Conservation (phyloP, 2,888 invertebrate species). For the Torymus tubicola region DNA sequence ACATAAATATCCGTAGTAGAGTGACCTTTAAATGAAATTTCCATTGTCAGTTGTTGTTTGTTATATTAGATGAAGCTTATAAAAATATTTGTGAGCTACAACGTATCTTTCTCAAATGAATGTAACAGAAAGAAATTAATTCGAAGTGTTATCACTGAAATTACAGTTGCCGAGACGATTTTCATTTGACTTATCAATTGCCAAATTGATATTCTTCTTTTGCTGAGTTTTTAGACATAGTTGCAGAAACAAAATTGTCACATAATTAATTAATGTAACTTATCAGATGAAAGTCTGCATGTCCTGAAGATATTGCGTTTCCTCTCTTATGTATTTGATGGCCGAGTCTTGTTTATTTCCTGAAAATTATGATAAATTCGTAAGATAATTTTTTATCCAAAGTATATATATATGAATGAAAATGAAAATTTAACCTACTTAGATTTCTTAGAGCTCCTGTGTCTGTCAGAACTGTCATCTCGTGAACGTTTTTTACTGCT, state of each 20-base stretch:
- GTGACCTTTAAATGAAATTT: slow-evolving; percentile 31
- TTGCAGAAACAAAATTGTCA: slow-evolving; percentile 35
- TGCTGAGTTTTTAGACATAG: slow-evolving; percentile 21
- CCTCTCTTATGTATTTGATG: slow-evolving; percentile 8
- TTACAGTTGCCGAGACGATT: slow-evolving; percentile 43
- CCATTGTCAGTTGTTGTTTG: slow-evolving; percentile 4
- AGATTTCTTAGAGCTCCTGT: slow-evolving; percentile 83
- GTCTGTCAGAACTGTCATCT: slow-evolving; percentile 84
- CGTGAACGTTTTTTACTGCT: slow-evolving; percentile 85
- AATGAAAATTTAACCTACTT: slow-evolving; percentile 76
- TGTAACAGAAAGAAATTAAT: slow-evolving; percentile 36
- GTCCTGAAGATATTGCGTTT: slow-evolving; percentile 24
- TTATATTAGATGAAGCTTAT: slow-evolving; percentile 43
- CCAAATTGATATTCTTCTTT: slow-evolving; percentile 15
- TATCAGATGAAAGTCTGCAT: slow-evolving; percentile 36
- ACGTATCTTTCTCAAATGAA: slow-evolving; percentile 36
- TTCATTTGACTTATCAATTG: slow-evolving; percentile 32
- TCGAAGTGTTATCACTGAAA: slow-evolving; percentile 33
- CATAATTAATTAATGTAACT: slow-evolving; percentile 43
- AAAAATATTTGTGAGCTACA: slow-evolving; percentile 51
- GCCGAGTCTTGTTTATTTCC: slow-evolving; percentile 39
- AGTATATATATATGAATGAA: background rate
- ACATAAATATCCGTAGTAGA: slow-evolving; percentile 20
- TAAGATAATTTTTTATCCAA: background rate
- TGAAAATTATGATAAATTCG: slow-evolving; percentile 10